These are phyloP conservation scores for Latrodectus hesperus DNA, from an alignment of 2,888 invertebrate genomes.

Conservation along the genomic window DNA sequence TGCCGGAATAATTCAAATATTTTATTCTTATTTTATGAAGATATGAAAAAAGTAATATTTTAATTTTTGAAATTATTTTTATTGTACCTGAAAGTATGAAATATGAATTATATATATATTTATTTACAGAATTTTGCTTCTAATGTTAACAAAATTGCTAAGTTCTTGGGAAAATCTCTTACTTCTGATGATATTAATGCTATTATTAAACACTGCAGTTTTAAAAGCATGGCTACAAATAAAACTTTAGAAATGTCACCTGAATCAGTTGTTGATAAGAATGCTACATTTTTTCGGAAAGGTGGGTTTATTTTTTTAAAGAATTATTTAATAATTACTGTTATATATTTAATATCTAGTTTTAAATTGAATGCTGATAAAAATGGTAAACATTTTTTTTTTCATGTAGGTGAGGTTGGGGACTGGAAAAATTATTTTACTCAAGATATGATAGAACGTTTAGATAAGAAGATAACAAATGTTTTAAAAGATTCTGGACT, in stretches of 20 bases:
- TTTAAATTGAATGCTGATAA: neutral
- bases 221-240: constrained; percentile 76
- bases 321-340: neutral
- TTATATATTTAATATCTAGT: neutral
- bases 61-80: constrained; percentile 12
- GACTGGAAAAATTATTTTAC: constrained; percentile 61
- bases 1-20: constrained; percentile 81
- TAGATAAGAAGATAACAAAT: constrained; percentile 37
- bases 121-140: constrained; percentile 80
- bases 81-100: neutral
- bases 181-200: constrained; percentile 74
- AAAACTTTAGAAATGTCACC: constrained; percentile 71
- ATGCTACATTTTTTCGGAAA: constrained; percentile 44
- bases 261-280: constrained; percentile 13
- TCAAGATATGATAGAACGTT: constrained; percentile 23
- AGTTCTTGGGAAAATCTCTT: constrained; percentile 81
- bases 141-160: constrained; percentile 82
- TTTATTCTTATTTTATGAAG: constrained; percentile 87
- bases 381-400: neutral
- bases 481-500: constrained; percentile 37
- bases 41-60: constrained; percentile 80
- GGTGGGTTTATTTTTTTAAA: constrained; percentile 18
- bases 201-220: constrained; percentile 75
- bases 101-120: neutral
- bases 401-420: constrained; percentile 43